Percentiles rank a stretch among this genome's conserved stretches.
Conservation (phyloP, 2,888 invertebrate species). For the Drosophila cognata region DNA sequence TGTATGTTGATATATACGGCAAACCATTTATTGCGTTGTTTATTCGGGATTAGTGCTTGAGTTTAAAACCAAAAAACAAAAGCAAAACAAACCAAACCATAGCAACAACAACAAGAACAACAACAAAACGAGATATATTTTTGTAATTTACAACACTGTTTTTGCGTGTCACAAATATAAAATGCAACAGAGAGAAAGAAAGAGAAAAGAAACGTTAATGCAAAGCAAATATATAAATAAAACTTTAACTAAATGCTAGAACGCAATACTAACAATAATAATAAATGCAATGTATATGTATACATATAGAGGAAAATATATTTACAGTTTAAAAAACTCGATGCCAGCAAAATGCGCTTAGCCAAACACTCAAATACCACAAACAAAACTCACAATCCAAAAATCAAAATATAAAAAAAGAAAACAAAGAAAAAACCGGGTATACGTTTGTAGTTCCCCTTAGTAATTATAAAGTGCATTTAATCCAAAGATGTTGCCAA, state of each 20-base stretch:
- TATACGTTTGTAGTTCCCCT: constrained; percentile 30
- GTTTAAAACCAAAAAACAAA: constrained; percentile 41
- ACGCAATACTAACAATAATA: constrained; percentile 67
- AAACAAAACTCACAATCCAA: constrained; percentile 8
- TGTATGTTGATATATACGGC: constrained; percentile 26
- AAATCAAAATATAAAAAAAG: constrained; percentile 10
- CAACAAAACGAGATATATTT: constrained; percentile 65
- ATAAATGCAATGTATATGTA: constrained; percentile 29
- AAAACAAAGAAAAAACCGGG: constrained; percentile 3
- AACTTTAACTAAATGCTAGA: constrained; percentile 51
- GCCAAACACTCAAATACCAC: constrained; percentile 22
- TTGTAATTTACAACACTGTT: constrained; percentile 75
- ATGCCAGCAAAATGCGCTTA: constrained; percentile 59
- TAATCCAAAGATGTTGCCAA: constrained; percentile 77
- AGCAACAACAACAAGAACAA: constrained; percentile 31
- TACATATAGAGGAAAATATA: constrained; percentile 50
- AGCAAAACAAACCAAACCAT: constrained; percentile 18
- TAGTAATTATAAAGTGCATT: constrained; percentile 70
- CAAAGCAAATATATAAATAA: constrained; percentile 51
- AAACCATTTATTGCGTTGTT: constrained; percentile 53
- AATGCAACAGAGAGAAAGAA: constrained; percentile 1
- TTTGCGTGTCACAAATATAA: constrained; percentile 72
- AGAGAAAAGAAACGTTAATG: constrained; percentile 46
- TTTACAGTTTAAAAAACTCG: constrained; percentile 49
- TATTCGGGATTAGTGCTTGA: constrained; percentile 53